Conservation (phyloP, 1,140 invertebrate species). For the Heterodera schachtii region DNA sequence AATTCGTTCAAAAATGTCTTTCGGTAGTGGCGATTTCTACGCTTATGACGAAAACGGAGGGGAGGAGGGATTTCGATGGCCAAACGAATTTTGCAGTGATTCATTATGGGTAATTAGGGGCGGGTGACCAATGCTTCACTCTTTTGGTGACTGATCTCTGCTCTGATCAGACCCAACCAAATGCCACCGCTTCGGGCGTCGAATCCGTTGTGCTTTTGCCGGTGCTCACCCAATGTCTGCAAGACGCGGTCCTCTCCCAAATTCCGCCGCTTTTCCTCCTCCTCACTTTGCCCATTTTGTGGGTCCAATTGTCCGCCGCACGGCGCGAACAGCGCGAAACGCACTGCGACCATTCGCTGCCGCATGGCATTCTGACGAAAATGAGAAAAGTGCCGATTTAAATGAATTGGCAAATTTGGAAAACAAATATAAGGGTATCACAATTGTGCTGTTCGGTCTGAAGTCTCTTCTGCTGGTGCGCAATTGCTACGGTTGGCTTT, state of each 20-base stretch:
- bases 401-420: conserved; percentile 6
- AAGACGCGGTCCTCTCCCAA: conserved; percentile 44
- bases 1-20: not conserved
- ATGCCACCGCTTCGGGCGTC: not conserved
- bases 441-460: conserved; percentile 29
- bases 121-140: not conserved
- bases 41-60: conserved; percentile 32
- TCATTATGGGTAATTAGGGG: conserved; percentile 24
- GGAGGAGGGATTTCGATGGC: not conserved
- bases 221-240: conserved; percentile 36
- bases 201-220: conserved; percentile 5
- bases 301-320: conserved; percentile 31
- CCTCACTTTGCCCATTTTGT: conserved; percentile 42
- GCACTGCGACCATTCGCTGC: conserved; percentile 19
- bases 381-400: conserved; percentile 32
- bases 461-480: conserved; percentile 37
- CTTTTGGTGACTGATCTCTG: not conserved
- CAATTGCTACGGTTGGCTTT: conserved; percentile 35
- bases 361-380: conserved; percentile 38
- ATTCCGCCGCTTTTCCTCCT: conserved; percentile 39
- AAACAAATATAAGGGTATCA: conserved; percentile 30
- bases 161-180: not conserved
- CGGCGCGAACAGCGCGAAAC: conserved; percentile 13
- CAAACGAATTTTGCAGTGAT: conserved; percentile 31
- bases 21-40: not conserved